Evolutionary conservation across 1,140 invertebrate species (phyloP).

Genomic region (Bilobella aurantiaca): DNA sequence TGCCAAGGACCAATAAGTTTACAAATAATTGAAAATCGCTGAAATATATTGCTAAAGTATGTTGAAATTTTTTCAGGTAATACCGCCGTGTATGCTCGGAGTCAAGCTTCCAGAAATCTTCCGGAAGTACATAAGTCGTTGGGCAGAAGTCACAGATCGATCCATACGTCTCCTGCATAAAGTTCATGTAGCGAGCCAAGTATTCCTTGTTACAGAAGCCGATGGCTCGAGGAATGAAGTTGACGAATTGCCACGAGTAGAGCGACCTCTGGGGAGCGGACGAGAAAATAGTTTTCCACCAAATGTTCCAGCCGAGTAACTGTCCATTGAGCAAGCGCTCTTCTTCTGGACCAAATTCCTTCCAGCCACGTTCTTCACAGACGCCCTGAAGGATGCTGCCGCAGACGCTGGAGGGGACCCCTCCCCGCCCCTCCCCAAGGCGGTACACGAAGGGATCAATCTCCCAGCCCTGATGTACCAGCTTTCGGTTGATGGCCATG

Average conservation of each 20-base stretch:
- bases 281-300: conserved; percentile 22
- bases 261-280: conserved; percentile 7
- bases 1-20: background rate
- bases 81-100: conserved; percentile 9
- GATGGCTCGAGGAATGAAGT: conserved; percentile 71
- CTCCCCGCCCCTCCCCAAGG: conserved; percentile 14
- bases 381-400: conserved; percentile 23
- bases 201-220: conserved; percentile 72
- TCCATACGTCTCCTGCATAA: conserved; percentile 5
- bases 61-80: background rate
- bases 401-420: background rate
- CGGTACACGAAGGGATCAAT: conserved; percentile 25
- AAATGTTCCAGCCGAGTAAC: conserved; percentile 28
- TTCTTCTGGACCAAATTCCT: conserved; percentile 17
- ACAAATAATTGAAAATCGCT: background rate
- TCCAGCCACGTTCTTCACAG: conserved; percentile 31
- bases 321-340: background rate
- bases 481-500: background rate
- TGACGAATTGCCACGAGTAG: conserved; percentile 50
- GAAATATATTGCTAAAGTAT: background rate
- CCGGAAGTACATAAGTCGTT: conserved; percentile 16
- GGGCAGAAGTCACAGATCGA: conserved; percentile 20
- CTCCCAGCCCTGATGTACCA: conserved; percentile 2
- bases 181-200: conserved; percentile 44
- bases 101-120: conserved; percentile 8